Evolutionary conservation across 2,888 invertebrate genomes (phyloP).

Genomic region (Timema podura): DNA sequence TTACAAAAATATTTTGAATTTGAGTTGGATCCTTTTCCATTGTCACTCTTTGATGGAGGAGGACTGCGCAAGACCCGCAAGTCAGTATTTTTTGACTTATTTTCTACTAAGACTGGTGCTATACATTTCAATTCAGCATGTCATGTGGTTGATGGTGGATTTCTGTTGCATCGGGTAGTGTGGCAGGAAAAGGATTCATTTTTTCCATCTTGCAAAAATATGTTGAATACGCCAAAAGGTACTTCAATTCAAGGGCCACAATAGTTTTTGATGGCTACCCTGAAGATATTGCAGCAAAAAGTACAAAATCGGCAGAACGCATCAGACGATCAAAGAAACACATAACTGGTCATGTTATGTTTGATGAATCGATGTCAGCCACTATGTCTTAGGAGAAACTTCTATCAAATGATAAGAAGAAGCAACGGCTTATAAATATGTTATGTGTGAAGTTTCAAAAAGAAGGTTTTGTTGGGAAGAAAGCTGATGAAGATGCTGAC

Average conservation of each 20-base stretch:
- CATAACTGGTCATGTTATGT: neutral
- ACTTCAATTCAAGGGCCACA: neutral
- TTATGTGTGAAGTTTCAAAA: neutral
- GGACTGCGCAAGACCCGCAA: neutral
- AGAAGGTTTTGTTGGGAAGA: neutral
- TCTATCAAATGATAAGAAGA: neutral
- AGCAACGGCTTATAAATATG: neutral
- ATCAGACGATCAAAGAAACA: neutral
- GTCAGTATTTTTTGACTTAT: neutral
- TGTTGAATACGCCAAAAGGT: neutral
- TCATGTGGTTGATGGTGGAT: neutral
- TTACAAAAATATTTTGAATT: neutral
- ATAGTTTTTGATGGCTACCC: conserved; percentile 4
- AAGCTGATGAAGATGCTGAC: neutral
- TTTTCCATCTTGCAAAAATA: neutral
- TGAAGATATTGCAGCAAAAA: conserved; percentile 1
- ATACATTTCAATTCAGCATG: neutral
- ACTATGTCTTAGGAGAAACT: neutral
- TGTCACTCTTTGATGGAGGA: neutral
- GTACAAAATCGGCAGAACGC: neutral
- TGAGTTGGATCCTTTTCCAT: neutral
- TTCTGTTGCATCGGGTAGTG: neutral
- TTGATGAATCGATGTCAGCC: neutral
- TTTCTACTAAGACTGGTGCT: neutral
- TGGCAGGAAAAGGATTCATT: neutral